Evolutionary conservation across 1,140 invertebrate species (phyloP), one percentile per base, ranked within the genome.

Genomic region (Caenorhabditis brenneri): DNA sequence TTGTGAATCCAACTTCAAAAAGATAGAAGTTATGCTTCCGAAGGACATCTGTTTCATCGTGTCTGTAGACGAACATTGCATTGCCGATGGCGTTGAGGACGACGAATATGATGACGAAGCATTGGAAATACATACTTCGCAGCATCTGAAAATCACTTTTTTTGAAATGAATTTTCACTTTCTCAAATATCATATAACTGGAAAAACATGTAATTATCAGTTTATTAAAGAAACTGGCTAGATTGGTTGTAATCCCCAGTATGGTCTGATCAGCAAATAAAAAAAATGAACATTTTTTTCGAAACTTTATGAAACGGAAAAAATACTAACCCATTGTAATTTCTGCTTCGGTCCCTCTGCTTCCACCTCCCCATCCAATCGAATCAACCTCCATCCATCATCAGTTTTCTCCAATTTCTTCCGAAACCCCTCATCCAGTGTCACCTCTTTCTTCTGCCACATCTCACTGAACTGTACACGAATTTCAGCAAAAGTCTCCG

Each of bases 401-500:
- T 91, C 90, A 46, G 92, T 91, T 53, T 87, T 91, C 82, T 92
- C 89, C 49, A 99, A 93, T 85, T 97, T 95, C 94, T 95, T 42
- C 39, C 87, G 83, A 53, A 90, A 78, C 53, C 85, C 85, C 19
- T 90, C 89, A 29, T 90, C 88, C 49, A 84, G 48, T 12, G 79
- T 82, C 22, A 88, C 80, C 51, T 90, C 96, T 58, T 91, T 88
- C 0, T 95, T 95, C n/a, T 97, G 97, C 98, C 98, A 99, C 96
- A 99, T 99, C 92, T 99, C 97, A 92, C 99, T 97, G 91, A 99
- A 99, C 91, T 99, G 98, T 0, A 99, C 98, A 88, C 98, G 93
- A 87, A 99, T 99, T 92, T 99, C 98, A 91, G 99, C 99, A 91
- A 99, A 99, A 0, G 98, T 99, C 92, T 99, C 98, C 5, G 97